Evolutionary conservation across 1,140 invertebrate species (phyloP).

Genomic region (Triops cancriformis): DNA sequence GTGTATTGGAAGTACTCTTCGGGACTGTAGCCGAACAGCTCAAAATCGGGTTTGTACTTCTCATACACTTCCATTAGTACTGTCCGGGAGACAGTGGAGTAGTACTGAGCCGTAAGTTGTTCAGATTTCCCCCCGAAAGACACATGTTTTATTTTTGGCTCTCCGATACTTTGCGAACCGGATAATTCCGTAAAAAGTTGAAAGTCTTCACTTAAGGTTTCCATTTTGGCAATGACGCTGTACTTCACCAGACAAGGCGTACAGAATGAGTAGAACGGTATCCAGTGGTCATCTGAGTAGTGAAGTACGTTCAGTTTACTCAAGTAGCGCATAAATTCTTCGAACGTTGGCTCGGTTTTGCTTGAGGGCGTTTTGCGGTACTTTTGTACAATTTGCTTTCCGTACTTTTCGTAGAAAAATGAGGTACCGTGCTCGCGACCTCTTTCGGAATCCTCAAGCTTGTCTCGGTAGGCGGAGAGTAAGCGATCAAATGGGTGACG

Average conservation of each 20-base stretch:
- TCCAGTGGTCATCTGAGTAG: conserved; percentile 57
- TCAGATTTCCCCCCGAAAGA: conserved; percentile 55
- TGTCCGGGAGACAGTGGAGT: conserved; percentile 48
- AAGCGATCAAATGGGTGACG: conserved; percentile 56
- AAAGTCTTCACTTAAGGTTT: conserved; percentile 70
- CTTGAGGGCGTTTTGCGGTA: conserved; percentile 42
- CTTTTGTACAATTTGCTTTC: conserved; percentile 47
- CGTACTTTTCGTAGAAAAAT: conserved; percentile 51
- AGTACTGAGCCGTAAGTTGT: conserved; percentile 58
- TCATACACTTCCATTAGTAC: conserved; percentile 54
- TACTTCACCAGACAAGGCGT: conserved; percentile 63
- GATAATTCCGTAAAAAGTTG: conserved; percentile 53
- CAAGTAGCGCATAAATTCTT: conserved; percentile 53
- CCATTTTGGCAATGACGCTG: conserved; percentile 79
- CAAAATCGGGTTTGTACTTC: conserved; percentile 64
- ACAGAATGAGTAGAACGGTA: conserved; percentile 59
- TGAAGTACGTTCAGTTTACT: conserved; percentile 34
- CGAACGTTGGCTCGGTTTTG: conserved; percentile 54
- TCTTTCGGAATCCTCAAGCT: conserved; percentile 46
- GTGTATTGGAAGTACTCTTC: conserved; percentile 53
- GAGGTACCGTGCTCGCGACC: conserved; percentile 44
- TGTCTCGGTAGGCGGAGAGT: conserved; percentile 55
- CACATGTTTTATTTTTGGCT: conserved; percentile 71
- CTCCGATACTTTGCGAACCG: conserved; percentile 58
- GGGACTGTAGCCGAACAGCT: conserved; percentile 70